Base-by-base conservation (phyloP, 2,888 invertebrate genomes). In the Leistus spinibarbis region DNA sequence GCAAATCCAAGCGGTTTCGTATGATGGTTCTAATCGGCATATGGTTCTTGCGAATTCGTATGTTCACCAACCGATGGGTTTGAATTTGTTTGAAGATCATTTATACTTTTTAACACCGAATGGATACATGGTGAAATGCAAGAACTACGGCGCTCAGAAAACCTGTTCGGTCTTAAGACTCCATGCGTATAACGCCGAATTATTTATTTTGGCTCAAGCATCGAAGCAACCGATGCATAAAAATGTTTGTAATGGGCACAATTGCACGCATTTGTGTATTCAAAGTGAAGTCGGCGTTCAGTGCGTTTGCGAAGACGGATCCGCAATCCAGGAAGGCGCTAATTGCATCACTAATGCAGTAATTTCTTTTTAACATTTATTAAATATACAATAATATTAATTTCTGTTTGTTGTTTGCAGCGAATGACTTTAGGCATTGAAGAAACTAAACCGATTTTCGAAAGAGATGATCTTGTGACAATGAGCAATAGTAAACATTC, bases 81-180 rank as follows among this genome's bases (percentile, higher is more conserved):
- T 96, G 20, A 90, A 89, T 3, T 86, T 95, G 60, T 93, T 92
- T 82, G 95, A 95, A 82, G 92, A 94, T 83, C 87, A 91, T 78
- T 85, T 96, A 0, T 96, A 93, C 84, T 95, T 93, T 88, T 84
- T 91, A 0, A 88, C 87, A 3, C 86, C 87, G 0, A 88, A 88
- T 0, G 88, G 88, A 62, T 87, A 88, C 20, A 85, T 93, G 27
- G 86, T 86, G 17, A 90, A 89, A 73, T 93, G 91, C 80, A 85
- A 85, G n/a, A 84, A 91, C 53, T 90, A 87, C 78, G 90, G 88
- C 0, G 77, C 83, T 23, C 76, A 82, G 4, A 85, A 84, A 27
- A 80, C 79, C 1, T 92, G 92, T 80, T 82, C 83, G 13, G 80
- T 82, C 1, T 85, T 88, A 77, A 83, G 84, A 66, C 77, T 89